These are phyloP conservation scores for Hystrix brachyura DNA, from an alignment of 2,113 vertebrate species.

Conservation along the genomic window DNA sequence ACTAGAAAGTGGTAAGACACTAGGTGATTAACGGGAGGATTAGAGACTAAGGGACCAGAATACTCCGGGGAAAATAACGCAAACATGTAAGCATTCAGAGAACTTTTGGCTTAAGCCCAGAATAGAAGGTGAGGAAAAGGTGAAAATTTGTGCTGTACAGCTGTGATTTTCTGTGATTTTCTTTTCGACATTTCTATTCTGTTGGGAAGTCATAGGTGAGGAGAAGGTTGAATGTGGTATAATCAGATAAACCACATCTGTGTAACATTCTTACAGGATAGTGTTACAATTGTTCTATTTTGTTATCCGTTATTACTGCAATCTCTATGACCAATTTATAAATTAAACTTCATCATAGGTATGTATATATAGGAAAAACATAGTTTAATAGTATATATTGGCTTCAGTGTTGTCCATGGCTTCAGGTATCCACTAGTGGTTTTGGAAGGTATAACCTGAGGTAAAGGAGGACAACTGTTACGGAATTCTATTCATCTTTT, in stretches of 20 bases:
- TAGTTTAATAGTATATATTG: neutral
- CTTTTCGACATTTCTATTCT: neutral
- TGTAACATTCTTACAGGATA: neutral
- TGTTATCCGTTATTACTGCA: too few relatives aligned
- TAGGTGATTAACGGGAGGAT: neutral
- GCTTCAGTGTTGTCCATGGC: neutral
- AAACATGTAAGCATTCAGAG: neutral
- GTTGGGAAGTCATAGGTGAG: neutral
- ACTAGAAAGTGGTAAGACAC: neutral
- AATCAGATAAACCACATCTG: too few relatives aligned
- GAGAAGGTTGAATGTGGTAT: too few relatives aligned
- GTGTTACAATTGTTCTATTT: too few relatives aligned
- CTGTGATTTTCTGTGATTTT: neutral
- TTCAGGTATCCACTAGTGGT: neutral
- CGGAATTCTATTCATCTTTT: neutral
- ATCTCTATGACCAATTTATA: too few relatives aligned
- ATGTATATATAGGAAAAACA: neutral
- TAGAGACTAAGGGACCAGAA: neutral
- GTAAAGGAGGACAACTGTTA: neutral
- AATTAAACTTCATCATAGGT: too few relatives aligned
- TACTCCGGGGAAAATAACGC: neutral
- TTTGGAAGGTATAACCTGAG: neutral
- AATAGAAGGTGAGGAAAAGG: neutral
- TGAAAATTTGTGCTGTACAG: neutral
- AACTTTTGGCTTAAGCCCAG: neutral